A percentile compares a stretch with the other conserved stretches of the same genome.
phyloP scores from a whole-genome alignment of 2,888 invertebrate genomes.

The Apoderus coryli region DNA sequence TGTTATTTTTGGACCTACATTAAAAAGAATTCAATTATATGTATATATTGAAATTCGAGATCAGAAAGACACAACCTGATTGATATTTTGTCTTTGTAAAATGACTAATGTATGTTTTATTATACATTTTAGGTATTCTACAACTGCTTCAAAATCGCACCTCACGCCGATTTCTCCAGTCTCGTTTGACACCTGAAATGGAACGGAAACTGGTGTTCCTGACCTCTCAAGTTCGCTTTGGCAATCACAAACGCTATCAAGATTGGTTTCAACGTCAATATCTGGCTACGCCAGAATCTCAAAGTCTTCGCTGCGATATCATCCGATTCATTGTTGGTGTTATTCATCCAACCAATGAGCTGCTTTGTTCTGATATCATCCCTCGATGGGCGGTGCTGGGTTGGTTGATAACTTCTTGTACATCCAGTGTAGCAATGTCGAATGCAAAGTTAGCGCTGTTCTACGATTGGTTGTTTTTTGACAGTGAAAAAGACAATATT shows the following conservation, averaged over 20 bases:
- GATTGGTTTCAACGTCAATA: conserved; percentile 92
- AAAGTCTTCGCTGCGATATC: conserved; percentile 80
- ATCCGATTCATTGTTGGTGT: conserved; percentile 88
- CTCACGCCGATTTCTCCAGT: conserved; percentile 72
- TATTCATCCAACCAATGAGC: conserved; percentile 86
- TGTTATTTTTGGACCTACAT: too few species aligned
- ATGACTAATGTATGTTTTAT: neutral
- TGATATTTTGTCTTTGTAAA: too few species aligned
- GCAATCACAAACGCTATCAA: conserved; percentile 79
- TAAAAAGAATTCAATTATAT: too few species aligned
- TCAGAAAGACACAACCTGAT: too few species aligned
- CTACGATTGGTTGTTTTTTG: conserved; percentile 89
- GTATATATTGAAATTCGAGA: too few species aligned
- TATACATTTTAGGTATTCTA: conserved; percentile 32
- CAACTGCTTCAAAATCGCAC: conserved; percentile 73
- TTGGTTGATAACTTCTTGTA: conserved; percentile 84
- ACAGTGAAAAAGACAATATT: conserved; percentile 81
- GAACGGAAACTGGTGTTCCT: conserved; percentile 80
- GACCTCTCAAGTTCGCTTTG: conserved; percentile 72
- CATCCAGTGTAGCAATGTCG: conserved; percentile 75
- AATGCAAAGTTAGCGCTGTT: conserved; percentile 85
- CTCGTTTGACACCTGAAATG: conserved; percentile 83
- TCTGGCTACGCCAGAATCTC: conserved; percentile 80
- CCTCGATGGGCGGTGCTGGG: conserved; percentile 92
- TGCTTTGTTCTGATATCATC: conserved; percentile 86